These are phyloP conservation scores for Tromatobia lineatoria DNA, from an alignment of 2,888 invertebrate species.

Conservation along the genomic window DNA sequence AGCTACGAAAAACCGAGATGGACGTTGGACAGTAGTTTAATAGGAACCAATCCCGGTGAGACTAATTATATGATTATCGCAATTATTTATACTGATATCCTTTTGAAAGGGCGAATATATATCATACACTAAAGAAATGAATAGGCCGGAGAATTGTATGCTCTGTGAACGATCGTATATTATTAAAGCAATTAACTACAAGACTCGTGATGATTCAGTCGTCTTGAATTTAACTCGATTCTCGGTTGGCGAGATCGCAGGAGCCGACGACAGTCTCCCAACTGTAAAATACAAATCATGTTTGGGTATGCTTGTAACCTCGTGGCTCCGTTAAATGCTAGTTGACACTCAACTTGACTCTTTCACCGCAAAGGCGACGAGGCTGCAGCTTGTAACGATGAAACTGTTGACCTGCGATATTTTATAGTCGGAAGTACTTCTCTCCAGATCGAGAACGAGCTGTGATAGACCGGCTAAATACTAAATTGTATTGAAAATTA, in stretches of 20 bases:
- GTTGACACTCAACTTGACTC: constrained; percentile 62
- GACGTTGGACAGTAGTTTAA: constrained; percentile 91
- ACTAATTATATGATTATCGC: constrained; percentile 21
- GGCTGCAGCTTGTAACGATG: neutral
- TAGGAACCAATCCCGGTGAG: constrained; percentile 91
- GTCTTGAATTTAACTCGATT: constrained; percentile 44
- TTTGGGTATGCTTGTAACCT: constrained; percentile 12
- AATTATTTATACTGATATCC: constrained; percentile 8
- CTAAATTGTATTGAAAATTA: neutral
- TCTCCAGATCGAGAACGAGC: neutral
- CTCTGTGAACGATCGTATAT: neutral
- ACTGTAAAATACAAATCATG: constrained; percentile 41
- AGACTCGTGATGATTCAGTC: constrained; percentile 42
- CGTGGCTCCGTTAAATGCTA: constrained; percentile 45
- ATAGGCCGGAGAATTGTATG: constrained; percentile 19
- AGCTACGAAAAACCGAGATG: constrained; percentile 91
- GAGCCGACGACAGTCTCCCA: neutral
- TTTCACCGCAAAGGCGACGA: constrained; percentile 21
- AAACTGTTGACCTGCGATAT: constrained; percentile 34
- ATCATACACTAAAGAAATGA: neutral
- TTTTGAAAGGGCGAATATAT: neutral
- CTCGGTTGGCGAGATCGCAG: constrained; percentile 24
- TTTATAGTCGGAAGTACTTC: constrained; percentile 16
- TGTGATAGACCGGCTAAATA: neutral
- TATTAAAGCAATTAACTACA: constrained; percentile 28